These are phyloP conservation scores for Saccostrea cuccullata DNA, from an alignment of 1,140 invertebrate species.

Conservation along the genomic window DNA sequence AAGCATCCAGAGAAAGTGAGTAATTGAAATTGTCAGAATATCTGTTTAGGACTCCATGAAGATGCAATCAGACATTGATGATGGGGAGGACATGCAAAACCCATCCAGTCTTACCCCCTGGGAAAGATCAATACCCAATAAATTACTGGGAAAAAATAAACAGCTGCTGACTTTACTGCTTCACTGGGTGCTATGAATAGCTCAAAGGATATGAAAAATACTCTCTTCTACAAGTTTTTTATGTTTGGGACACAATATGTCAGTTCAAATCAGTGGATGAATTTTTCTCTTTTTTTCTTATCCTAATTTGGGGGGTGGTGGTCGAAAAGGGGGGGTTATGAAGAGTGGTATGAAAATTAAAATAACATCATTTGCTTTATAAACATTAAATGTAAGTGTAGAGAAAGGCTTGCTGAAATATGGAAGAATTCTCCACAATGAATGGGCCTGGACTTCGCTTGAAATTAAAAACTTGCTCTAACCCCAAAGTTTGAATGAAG, in stretches of 20 bases:
- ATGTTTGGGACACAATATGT: neutral
- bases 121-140: slow-evolving; percentile 31
- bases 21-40: slow-evolving; percentile 32
- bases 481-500: neutral
- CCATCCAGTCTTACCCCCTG: slow-evolving; percentile 17
- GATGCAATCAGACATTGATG: slow-evolving; percentile 31
- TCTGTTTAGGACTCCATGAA: slow-evolving; percentile 30
- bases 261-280: neutral
- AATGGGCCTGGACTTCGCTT: neutral
- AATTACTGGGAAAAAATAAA: slow-evolving; percentile 22
- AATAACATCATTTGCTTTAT: neutral
- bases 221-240: neutral
- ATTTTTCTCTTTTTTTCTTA: neutral
- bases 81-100: slow-evolving; percentile 28
- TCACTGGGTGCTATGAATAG: slow-evolving; percentile 1
- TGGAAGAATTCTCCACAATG: too few species aligned
- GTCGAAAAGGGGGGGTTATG: neutral
- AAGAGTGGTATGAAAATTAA: neutral
- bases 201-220: neutral
- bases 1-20: slow-evolving; percentile 9
- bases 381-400: too few species aligned
- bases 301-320: neutral
- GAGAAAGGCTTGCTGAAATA: too few species aligned
- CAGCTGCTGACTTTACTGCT: neutral
- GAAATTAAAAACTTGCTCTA: neutral